Percentiles rank a stretch among this genome's conserved stretches.
These are phyloP conservation scores for Dipus sagitta DNA, from an alignment of 2,797 vertebrate genomes.

Conservation along the genomic window DNA sequence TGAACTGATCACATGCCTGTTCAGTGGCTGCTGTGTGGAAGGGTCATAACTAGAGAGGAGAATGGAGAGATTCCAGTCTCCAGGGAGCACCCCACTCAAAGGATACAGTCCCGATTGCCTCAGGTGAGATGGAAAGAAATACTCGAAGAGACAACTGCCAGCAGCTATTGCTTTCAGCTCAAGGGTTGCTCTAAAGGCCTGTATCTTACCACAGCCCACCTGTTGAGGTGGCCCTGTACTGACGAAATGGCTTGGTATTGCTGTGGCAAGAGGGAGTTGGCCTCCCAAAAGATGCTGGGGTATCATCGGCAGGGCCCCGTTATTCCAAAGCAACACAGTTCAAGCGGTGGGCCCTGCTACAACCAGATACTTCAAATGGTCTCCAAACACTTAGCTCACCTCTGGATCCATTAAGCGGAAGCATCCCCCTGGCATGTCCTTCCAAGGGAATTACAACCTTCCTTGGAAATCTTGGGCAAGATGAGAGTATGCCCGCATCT, in stretches of 20 bases:
- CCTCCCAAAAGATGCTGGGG: not conserved
- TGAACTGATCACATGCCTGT: not conserved
- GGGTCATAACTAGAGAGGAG: not conserved
- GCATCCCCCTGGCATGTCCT: not conserved
- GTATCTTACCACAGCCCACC: not conserved
- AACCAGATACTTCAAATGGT: not conserved
- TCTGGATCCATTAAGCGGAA: not conserved
- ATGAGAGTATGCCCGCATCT: not conserved
- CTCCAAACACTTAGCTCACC: not conserved
- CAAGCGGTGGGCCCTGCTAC: not conserved
- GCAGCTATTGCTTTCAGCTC: not conserved
- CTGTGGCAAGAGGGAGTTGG: not conserved
- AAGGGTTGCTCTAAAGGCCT: not conserved
- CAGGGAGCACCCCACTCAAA: not conserved
- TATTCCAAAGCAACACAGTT: constrained; percentile 9
- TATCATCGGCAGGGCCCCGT: not conserved
- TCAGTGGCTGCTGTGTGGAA: not conserved
- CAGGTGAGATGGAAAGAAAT: not conserved
- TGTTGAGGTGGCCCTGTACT: not conserved
- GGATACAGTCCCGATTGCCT: not conserved
- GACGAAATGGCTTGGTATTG: not conserved
- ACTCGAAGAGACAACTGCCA: not conserved
- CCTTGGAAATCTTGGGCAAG: not conserved
- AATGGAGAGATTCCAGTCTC: not conserved
- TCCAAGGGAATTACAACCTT: not conserved